Evolutionary conservation across 2,888 invertebrate species (phyloP).

Genomic region (Agrenia bidenticulata): DNA sequence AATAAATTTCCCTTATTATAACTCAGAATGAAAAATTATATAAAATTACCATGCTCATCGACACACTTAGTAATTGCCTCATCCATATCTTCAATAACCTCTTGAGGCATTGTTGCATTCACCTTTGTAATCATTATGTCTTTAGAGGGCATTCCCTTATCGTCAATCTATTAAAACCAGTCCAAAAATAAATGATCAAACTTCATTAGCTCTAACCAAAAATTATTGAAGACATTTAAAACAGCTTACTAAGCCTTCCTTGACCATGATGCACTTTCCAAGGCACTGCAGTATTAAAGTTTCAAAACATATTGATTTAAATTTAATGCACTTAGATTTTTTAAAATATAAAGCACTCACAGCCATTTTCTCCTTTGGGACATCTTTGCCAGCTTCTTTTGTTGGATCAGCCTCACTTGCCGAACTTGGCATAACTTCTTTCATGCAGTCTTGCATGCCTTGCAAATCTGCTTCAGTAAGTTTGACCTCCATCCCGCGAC

Average conservation of each 20-base stretch:
- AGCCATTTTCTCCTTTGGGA: constrained; percentile 24
- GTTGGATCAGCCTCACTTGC: not conserved
- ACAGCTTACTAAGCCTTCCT: constrained; percentile 19
- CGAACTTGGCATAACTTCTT: constrained; percentile 1
- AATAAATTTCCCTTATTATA: too few species aligned
- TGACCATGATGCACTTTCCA: constrained; percentile 24
- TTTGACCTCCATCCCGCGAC: constrained; percentile 23
- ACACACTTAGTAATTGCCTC: constrained; percentile 21
- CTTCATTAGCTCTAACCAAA: too few species aligned
- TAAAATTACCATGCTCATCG: constrained; percentile 23
- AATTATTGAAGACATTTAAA: not conserved
- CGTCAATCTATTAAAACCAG: constrained; percentile 9
- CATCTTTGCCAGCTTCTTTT: constrained; percentile 14
- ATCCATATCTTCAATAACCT: constrained; percentile 15
- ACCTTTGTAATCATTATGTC: constrained; percentile 24
- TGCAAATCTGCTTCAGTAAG: constrained; percentile 14
- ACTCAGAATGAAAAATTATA: too few species aligned
- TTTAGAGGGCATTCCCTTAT: constrained; percentile 23
- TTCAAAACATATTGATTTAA: not conserved
- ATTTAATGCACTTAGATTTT: not conserved
- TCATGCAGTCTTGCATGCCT: constrained; percentile 17
- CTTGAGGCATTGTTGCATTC: constrained; percentile 24
- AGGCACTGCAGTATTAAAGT: constrained; percentile 16
- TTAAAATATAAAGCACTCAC: constrained; percentile 11
- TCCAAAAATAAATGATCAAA: not conserved